Conservation (phyloP, 2,797 vertebrate species). For the Dallia pectoralis region DNA sequence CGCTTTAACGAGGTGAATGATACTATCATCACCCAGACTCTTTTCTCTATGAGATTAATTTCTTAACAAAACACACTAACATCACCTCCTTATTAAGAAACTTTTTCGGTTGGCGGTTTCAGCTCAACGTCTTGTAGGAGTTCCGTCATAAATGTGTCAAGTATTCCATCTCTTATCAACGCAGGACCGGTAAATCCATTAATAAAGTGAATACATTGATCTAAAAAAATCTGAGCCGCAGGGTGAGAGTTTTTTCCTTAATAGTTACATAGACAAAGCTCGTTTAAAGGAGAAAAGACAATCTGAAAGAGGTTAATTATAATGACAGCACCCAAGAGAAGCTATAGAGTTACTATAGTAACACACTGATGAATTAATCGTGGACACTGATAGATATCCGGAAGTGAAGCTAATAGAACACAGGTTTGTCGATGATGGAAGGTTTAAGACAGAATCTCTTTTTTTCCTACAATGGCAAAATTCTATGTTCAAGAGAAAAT, state of each 20-base stretch:
- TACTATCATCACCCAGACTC: not conserved
- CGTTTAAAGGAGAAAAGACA: conserved; percentile 59
- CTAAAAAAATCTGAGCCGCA: conserved; percentile 34
- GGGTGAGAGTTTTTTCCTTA: conserved; percentile 48
- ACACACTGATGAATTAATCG: conserved; percentile 59
- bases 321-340: conserved; percentile 60
- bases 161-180: conserved; percentile 6
- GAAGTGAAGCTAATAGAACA: conserved; percentile 19
- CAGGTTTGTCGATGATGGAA: conserved; percentile 29
- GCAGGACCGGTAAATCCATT: conserved; percentile 13
- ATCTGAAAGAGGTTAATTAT: conserved; percentile 71
- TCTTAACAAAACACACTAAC: conserved; percentile 1
- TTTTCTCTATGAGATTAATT: not conserved
- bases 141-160: conserved; percentile 17
- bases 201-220: conserved; percentile 37
- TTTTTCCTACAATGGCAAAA: not conserved
- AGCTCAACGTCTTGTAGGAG: not conserved
- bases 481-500: conserved; percentile 1
- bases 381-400: conserved; percentile 45
- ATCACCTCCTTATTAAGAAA: not conserved
- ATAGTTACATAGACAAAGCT: conserved; percentile 55
- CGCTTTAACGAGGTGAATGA: conserved; percentile 18
- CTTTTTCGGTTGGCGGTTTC: not conserved
- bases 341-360: conserved; percentile 68
- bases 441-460: conserved; percentile 6